Evolutionary conservation across 2,888 invertebrate genomes (phyloP).

Genomic region (Clunio marinus): DNA sequence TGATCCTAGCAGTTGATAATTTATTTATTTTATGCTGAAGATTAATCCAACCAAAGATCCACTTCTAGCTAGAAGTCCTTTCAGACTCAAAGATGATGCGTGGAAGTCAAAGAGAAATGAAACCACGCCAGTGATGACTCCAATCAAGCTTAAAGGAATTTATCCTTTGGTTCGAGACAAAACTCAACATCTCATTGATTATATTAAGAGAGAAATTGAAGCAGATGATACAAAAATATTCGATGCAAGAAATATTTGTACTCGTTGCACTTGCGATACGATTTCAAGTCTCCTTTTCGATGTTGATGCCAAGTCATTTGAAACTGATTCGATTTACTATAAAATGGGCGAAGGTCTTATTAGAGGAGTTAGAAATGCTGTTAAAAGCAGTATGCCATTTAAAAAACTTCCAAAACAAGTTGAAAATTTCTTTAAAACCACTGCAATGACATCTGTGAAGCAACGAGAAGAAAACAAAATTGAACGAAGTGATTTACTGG

Average conservation of each 20-base stretch:
- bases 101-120: constrained; percentile 54
- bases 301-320: constrained; percentile 45
- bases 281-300: constrained; percentile 47
- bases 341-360: constrained; percentile 40
- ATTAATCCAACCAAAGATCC: constrained; percentile 53
- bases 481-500: constrained; percentile 42
- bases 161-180: constrained; percentile 53
- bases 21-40: background rate
- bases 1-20: background rate
- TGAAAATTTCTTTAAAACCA: constrained; percentile 41
- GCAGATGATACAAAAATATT: constrained; percentile 42
- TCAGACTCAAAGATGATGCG: constrained; percentile 51
- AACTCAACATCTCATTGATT: constrained; percentile 48
- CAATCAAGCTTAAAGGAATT: constrained; percentile 50
- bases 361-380: background rate
- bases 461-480: constrained; percentile 39
- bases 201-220: constrained; percentile 4
- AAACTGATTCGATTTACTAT: constrained; percentile 27
- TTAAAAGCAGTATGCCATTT: background rate
- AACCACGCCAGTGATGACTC: constrained; percentile 54
- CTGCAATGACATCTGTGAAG: constrained; percentile 41
- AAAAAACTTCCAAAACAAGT: background rate
- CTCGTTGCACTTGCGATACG: constrained; percentile 40
- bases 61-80: constrained; percentile 52
- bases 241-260: constrained; percentile 1